Evolutionary conservation across 1,140 invertebrate species (phyloP), one percentile per base, ranked within the genome.

Genomic region (Drosophila lacertosa): DNA sequence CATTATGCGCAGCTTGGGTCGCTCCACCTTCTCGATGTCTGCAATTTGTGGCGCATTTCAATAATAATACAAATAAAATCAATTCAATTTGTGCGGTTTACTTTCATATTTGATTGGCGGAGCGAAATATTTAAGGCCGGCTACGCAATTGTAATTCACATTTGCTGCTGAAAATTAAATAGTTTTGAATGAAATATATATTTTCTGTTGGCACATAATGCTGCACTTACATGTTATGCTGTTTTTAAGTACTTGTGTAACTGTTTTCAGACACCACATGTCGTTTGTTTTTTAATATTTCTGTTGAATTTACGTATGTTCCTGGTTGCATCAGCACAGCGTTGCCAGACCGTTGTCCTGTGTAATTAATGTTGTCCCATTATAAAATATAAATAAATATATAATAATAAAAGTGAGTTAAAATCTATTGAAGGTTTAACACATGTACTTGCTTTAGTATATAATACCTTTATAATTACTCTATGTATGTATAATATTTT

Each of bases 1-100:
- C 67, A 95, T 90, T 57, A 95, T 91, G 59, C 91, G 93, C 0
- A 97, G 91, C 90, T 94, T 96, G 24, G 91, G 92, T 64, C 94
- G 93, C 64, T 97, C 95, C 11, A 96, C 95, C 64, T 95, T 93
- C 88, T 95, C 94, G 77, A 97, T 93, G 89, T 94, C 95, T 97
- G 40, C 1, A 69, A 26, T 29, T 4, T 22, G 20, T 13, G 4
- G 3, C 4, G 9, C n/a, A 47, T 16, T 13, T 15, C 16, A n/a
- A 11, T 47, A 29, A 35, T 5, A 24, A 15, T 47, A 24, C 1
- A 9, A n/a, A 6, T 42, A 24, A 7, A n/a, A 24, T 24, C 10
- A 20, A 24, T 13, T 24, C 3, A 45, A 4, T 22, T 5, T 2
- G 10, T 2, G 11, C 4, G 11, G 6, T n/a, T 92, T 92, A 95